phyloP scores from a whole-genome alignment of 2,113 vertebrate species.

The Stigmatopora argus region DNA sequence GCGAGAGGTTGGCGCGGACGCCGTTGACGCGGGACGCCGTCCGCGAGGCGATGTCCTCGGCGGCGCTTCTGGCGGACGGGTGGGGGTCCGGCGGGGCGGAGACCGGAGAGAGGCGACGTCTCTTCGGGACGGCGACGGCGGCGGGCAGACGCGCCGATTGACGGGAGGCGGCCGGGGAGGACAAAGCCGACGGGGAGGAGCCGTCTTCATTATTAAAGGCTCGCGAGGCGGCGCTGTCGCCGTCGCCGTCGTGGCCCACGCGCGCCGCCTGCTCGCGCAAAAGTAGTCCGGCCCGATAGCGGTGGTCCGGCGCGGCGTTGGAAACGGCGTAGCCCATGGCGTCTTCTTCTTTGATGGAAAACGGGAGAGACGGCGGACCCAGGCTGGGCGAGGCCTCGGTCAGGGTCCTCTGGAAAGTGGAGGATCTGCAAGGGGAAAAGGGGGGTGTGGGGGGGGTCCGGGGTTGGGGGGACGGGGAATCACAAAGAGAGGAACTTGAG shows the following conservation, averaged over 20 bases:
- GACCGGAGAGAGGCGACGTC: constrained; percentile 75
- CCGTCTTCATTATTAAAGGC: constrained; percentile 86
- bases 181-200: constrained; percentile 79
- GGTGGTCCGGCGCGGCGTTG: constrained; percentile 50
- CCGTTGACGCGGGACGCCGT: constrained; percentile 84
- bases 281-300: constrained; percentile 25
- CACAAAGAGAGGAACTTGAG: constrained; percentile 58
- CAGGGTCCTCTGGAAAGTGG: constrained; percentile 56
- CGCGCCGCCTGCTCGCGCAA: constrained; percentile 35
- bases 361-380: constrained; percentile 56
- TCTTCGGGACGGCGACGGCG: constrained; percentile 75
- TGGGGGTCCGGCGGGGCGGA: constrained; percentile 58
- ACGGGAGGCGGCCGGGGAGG: constrained; percentile 73
- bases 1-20: constrained; percentile 72
- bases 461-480: neutral
- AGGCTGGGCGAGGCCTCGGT: constrained; percentile 61
- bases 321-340: constrained; percentile 73
- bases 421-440: constrained; percentile 40
- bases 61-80: constrained; percentile 48
- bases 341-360: constrained; percentile 88
- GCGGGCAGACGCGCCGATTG: constrained; percentile 80
- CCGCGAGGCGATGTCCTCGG: constrained; percentile 80
- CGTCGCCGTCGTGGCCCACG: constrained; percentile 46
- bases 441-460: too few relatives aligned
- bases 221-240: constrained; percentile 69